Evolutionary conservation across 2,888 invertebrate species (phyloP), one percentile per base, ranked within the genome.

Genomic region (Acanthosepion pharaonis): DNA sequence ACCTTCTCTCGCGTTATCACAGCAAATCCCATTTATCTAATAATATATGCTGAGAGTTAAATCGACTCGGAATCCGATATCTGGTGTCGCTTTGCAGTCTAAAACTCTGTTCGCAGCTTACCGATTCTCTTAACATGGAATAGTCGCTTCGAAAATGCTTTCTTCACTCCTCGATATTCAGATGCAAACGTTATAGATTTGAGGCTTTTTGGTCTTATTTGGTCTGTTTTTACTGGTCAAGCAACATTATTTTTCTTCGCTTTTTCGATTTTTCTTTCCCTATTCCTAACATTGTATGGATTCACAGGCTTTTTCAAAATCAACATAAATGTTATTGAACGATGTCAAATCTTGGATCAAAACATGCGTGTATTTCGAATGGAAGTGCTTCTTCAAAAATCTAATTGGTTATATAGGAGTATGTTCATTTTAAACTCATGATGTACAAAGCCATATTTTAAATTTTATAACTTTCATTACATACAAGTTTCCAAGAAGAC

Each of bases 21-120:
- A n/a, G 78, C n/a, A 78, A 78, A 78, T n/a, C 78, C 78, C 28
- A n/a, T 78, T 78, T n/a, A 78, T 78, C 78, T 78, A 78, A 78
- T 78, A 78, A 78, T 78, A 78, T 59, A 59, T 59, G 59, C 59
- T 59, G 59, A 59, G 78, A 78, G 78, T 78, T 78, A 78, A 78
- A 78, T 78, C n/a, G 78, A 78, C 78, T 78, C n/a, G 28, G 78
- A 78, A n/a, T 78, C 78, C 78, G 78, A 78, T 78, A 78, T 78
- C 78, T 78, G 78, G 11, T 78, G 78, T 78, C 78, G 78, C 78
- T 78, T 78, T 78, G 18, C 28, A 78, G 78, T 28, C 78, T 5
- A 78, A n/a, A 15, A n/a, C 78, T 78, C n/a, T 28, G 78, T n/a
- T 78, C 78, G n/a, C 28, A 78, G n/a, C 78, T 78, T 78, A 78